Percentiles rank a stretch among this genome's conserved stretches.
These are phyloP conservation scores for Nebria salina DNA, from an alignment of 2,888 invertebrate genomes.

Conservation along the genomic window DNA sequence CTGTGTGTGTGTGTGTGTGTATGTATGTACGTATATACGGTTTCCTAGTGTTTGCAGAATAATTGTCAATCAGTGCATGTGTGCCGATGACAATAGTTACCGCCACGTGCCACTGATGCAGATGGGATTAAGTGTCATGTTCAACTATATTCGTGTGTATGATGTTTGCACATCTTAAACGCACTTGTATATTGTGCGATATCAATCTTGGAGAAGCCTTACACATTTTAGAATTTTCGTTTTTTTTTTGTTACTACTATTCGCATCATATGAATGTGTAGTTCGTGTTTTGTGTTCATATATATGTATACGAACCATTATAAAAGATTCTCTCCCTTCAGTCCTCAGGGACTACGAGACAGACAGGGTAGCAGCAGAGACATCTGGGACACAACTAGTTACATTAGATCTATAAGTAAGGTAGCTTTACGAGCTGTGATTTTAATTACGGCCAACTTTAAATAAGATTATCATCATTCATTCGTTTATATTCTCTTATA, in stretches of 20 bases:
- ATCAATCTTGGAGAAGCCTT: neutral
- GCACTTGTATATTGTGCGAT: neutral
- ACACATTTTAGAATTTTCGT: no score
- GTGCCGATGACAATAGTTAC: neutral
- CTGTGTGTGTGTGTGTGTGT: no score
- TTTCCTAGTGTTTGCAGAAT: neutral
- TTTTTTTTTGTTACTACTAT: no score
- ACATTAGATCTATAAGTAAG: no score
- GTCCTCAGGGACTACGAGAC: neutral
- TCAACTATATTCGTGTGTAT: neutral
- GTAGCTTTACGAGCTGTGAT: no score
- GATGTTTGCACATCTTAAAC: neutral
- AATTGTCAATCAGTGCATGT: neutral
- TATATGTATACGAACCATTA: neutral
- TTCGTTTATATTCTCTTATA: no score
- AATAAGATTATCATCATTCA: no score
- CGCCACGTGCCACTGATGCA: slow-evolving; percentile 7
- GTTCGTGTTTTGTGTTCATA: no score
- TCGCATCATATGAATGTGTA: no score
- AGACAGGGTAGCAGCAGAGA: neutral
- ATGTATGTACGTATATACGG: neutral
- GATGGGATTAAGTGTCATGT: slow-evolving; percentile 14
- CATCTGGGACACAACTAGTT: no score
- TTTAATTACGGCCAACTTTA: no score
- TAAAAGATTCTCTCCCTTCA: neutral